phyloP scores from a whole-genome alignment of 2,888 invertebrate species.

The Drepanosiphum platanoidis region DNA sequence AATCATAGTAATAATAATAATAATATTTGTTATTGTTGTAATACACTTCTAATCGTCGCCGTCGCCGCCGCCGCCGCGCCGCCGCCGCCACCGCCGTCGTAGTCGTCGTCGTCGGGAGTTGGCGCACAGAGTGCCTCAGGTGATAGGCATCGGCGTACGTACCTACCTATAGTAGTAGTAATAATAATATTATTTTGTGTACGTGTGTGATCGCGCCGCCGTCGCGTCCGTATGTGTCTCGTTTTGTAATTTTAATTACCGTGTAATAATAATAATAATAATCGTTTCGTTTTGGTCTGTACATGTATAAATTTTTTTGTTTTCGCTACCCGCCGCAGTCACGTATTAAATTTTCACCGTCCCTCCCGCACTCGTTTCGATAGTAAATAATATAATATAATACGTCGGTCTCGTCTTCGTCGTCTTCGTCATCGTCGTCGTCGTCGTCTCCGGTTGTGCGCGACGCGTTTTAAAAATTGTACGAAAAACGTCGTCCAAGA shows the following conservation, averaged over 20 bases:
- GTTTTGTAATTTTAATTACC: no score
- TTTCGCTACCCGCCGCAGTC: neutral
- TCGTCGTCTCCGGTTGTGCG: conserved; percentile 1
- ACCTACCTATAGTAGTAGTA: no score
- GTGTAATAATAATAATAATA: neutral
- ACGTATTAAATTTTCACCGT: neutral
- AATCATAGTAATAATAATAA: conserved; percentile 8
- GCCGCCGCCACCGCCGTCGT: no score
- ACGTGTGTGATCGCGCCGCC: conserved; percentile 35
- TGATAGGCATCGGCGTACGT: no score
- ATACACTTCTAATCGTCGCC: no score
- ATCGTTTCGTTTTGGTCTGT: neutral
- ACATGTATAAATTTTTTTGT: neutral
- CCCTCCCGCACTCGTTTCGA: neutral
- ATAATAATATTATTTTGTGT: conserved; percentile 22
- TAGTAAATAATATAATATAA: neutral
- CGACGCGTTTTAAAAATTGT: conserved; percentile 55
- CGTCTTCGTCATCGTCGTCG: no score
- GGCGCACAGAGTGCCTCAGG: neutral
- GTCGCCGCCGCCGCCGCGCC: no score
- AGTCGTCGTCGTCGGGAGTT: neutral
- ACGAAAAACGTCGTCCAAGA: conserved; percentile 66
- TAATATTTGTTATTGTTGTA: no score
- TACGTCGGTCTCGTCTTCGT: neutral
- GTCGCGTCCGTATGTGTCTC: conserved; percentile 44